phyloP scores from a whole-genome alignment of 2,113 vertebrate species.

The Tychaedon coryphoeus region DNA sequence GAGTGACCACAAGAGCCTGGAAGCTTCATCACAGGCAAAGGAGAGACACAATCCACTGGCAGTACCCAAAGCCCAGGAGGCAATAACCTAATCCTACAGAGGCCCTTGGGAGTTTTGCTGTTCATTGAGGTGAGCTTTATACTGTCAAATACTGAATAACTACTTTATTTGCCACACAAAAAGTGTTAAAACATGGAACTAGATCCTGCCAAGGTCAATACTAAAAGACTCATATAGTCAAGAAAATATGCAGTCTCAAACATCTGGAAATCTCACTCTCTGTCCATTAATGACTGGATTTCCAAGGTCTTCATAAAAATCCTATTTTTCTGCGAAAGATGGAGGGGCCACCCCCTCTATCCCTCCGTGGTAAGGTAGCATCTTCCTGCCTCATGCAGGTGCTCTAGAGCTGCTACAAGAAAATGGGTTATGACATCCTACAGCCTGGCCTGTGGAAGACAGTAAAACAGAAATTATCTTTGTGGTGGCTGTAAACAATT shows the following conservation, averaged over 20 bases:
- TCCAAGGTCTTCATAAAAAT: neutral
- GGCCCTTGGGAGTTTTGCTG: neutral
- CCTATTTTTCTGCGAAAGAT: neutral
- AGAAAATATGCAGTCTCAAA: neutral
- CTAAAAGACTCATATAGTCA: neutral
- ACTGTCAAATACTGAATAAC: neutral
- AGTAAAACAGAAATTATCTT: neutral
- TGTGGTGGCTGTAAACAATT: accelerated
- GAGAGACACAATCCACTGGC: neutral
- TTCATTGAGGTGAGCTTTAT: neutral
- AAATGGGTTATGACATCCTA: neutral
- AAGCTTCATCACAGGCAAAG: neutral
- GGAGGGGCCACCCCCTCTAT: neutral
- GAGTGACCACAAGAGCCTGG: neutral
- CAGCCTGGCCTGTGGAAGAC: neutral
- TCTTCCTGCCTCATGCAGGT: neutral
- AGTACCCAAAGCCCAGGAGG: neutral
- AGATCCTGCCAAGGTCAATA: neutral
- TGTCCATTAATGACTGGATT: neutral
- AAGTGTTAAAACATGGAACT: neutral
- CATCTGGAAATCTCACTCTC: neutral
- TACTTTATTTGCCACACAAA: neutral
- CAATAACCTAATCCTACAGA: neutral
- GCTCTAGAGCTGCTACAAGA: neutral
- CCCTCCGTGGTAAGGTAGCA: accelerated